Base-by-base conservation (phyloP, 1,140 invertebrate species). In the Araneus ventricosus region DNA sequence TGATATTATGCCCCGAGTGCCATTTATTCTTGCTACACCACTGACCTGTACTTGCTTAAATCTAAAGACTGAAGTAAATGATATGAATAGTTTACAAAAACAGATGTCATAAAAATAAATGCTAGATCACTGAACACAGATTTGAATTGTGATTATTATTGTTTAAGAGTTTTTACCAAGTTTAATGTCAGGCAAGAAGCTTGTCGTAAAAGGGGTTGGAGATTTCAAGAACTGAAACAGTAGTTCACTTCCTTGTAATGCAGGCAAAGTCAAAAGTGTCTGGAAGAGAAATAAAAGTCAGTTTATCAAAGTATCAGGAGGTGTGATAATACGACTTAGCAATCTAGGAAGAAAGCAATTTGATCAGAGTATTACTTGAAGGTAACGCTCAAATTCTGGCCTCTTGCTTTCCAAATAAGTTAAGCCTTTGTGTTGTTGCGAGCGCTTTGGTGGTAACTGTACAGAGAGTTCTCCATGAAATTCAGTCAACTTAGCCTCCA, bases 401-500 rank as follows among this genome's bases (percentile, higher is more conserved):
- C 95, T 94, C 89, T 95, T 95, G 22, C 95, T 94, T 92, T 96
- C 95, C 79, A 96, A 95, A 94, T 95, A 96, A 92, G 96, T 95
- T 93, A 96, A 95, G 87, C 95, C 95, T 94, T 96, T 96, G 4
- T 95, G 95, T n/a, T 95, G 95, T 94, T 96, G 95, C n/a, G 95
- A 95, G 94, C 93, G 95, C 96, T 96, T 96, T 0, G 97, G 96
- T 1, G 98, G 98, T 82, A 98, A 95, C 34, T 97, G 96, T 67
- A 97, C 96, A 34, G 96, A 52, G 14, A 94, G 90, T n/a, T 95
- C 93, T 8, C 98, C 98, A 95, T 99, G 98, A 95, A 99, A 98
- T 95, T 98, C 98, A 87, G 96, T 96, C 10, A 99, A 96, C 95
- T 98, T 98, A 39, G 96, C 96, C 94, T 97, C 97, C 37, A 98